A percentile compares a stretch with the other conserved stretches of the same genome.
Evolutionary conservation across 2,888 invertebrate genomes (phyloP).

Genomic region (Pyrocoelia pectoralis): DNA sequence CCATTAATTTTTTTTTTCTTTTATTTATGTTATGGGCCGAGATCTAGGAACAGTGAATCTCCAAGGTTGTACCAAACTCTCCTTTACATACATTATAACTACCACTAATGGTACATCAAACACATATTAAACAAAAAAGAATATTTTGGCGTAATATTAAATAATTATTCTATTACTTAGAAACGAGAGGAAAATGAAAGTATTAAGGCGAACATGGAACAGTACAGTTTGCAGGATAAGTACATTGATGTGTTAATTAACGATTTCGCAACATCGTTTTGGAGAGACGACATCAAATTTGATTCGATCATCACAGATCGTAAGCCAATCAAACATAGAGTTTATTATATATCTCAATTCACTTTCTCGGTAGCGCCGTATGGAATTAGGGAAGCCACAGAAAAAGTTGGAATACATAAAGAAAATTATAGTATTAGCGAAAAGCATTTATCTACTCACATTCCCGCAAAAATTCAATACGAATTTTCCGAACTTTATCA

Average conservation of each 20-base stretch:
- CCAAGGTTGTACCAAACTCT: too few relatives aligned
- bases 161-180: constrained; percentile 54
- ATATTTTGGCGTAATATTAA: not conserved
- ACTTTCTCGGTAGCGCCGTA: constrained; percentile 80
- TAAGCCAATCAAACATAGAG: constrained; percentile 63
- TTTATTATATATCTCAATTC: not conserved
- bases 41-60: too few relatives aligned
- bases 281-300: constrained; percentile 74
- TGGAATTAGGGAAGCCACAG: constrained; percentile 94
- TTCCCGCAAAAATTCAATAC: constrained; percentile 88
- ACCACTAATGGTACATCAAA: too few relatives aligned
- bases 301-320: constrained; percentile 97
- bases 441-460: constrained; percentile 73
- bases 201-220: constrained; percentile 85
- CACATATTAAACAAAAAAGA: too few relatives aligned
- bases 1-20: too few relatives aligned
- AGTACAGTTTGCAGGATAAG: constrained; percentile 78
- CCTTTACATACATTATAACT: too few relatives aligned
- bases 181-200: constrained; percentile 83
- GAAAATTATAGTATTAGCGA: constrained; percentile 70
- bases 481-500: constrained; percentile 80
- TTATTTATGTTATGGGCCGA: too few relatives aligned
- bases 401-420: constrained; percentile 77
- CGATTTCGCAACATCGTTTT: constrained; percentile 87
- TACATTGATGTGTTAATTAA: constrained; percentile 92